phyloP scores from a whole-genome alignment of 2,888 invertebrate species.

The Tridacna gigas region DNA sequence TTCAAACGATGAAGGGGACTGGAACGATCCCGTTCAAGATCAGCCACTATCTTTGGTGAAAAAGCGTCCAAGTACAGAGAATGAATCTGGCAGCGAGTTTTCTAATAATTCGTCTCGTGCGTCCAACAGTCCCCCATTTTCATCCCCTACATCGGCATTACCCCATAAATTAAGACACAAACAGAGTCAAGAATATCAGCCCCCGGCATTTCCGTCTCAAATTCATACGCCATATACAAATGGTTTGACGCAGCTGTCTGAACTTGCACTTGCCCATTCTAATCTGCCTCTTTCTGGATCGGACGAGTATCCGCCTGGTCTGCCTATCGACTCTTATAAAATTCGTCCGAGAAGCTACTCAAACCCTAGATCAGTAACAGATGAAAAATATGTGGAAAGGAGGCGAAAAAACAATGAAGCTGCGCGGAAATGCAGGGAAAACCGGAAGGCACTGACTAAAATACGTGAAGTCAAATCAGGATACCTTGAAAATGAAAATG shows the following conservation, averaged over 20 bases:
- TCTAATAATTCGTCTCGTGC: conserved; percentile 69
- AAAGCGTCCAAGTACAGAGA: conserved; percentile 61
- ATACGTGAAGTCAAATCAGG: conserved; percentile 83
- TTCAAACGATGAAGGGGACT: conserved; percentile 60
- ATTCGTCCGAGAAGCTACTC: conserved; percentile 52
- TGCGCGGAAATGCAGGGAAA: conserved; percentile 85
- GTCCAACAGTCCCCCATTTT: conserved; percentile 62
- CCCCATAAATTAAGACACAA: conserved; percentile 80
- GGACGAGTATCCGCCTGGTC: conserved; percentile 42
- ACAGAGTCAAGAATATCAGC: conserved; percentile 58
- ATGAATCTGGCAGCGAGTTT: conserved; percentile 66
- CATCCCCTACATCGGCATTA: conserved; percentile 70
- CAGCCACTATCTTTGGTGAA: conserved; percentile 70
- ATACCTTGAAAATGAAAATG: conserved; percentile 85
- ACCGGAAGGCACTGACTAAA: conserved; percentile 84
- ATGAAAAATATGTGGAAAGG: conserved; percentile 84
- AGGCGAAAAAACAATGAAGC: conserved; percentile 86
- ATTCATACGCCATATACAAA: conserved; percentile 67
- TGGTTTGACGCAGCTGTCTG: conserved; percentile 79
- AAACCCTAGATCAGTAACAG: conserved; percentile 66
- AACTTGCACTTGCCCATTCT: conserved; percentile 77
- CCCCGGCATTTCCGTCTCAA: conserved; percentile 37
- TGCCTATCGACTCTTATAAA: conserved; percentile 31
- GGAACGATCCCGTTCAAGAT: conserved; percentile 65
- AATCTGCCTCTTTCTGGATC: conserved; percentile 60